Evolutionary conservation across 2,797 vertebrate genomes (phyloP), one percentile per base, ranked within the genome.

Genomic region (Toxotes lorentzi): DNA sequence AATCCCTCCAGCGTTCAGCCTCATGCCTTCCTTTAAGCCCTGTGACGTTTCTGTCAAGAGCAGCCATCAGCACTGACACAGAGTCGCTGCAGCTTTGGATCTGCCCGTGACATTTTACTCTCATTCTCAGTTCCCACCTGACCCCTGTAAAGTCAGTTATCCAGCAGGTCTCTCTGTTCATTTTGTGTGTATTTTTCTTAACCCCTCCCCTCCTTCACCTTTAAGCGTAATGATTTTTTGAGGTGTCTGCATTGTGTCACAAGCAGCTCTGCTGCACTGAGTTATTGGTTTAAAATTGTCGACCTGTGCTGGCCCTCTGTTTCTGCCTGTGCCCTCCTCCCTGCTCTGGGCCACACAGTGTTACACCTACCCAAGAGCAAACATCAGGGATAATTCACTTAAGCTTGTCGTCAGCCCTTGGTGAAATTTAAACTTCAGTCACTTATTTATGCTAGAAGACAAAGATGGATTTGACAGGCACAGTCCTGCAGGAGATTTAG

Each of bases 331-430:
- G 24, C 16, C 38, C 35, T 41, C 43, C 58, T 60, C 81, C 23
- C 53, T 41, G 30, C 21, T 21, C 9, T 11, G 3, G 54, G 50
- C 65, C n/a, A 57, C 43, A 41, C n/a, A 77, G 45, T 71, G 79
- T 72, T 71, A 84, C 86, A 86, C 86, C 77, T 87, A 79, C 72
- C 81, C 65, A 82, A 88, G 53, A 88, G 87, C 86, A 92, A 94
- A 93, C 88, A 93, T 78, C 67, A 73, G 63, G 21, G 47, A 61
- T 77, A 63, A 84, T 78, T 73, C 60, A 62, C 27, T 65, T 85
- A 72, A 87, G 62, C 75, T 56, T 23, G 70, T 79, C 9, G 7
- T 76, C 65, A 73, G 54, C 69, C 57, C 40, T 1, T 19, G 59
- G 56, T 45, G 7, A 65, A 85, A 78, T 81, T 81, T 82, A 86